Percentiles rank a stretch among this genome's conserved stretches.
Evolutionary conservation across 2,888 invertebrate species (phyloP).

Genomic region (Lampropteryx suffumata): DNA sequence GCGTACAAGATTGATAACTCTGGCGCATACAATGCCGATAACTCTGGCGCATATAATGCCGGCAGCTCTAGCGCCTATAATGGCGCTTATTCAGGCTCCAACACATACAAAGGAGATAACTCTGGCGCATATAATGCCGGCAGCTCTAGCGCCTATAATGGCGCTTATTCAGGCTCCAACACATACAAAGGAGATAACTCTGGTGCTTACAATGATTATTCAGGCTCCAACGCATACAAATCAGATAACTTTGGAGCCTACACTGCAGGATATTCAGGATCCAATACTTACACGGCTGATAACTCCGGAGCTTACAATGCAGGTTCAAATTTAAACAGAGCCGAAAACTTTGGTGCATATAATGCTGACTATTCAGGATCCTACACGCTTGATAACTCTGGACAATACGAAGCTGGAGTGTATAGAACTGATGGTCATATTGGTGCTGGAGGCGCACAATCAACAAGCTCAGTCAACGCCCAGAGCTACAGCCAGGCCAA

Average conservation of each 20-base stretch:
- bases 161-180: too few species aligned
- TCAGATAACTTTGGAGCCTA: constrained; percentile 30
- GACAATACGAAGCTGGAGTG: constrained; percentile 58
- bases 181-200: too few species aligned
- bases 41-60: constrained; percentile 17
- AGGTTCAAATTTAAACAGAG: constrained; percentile 23
- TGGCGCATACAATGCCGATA: constrained; percentile 2
- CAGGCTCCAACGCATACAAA: constrained; percentile 15
- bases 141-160: constrained; percentile 6
- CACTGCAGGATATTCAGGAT: constrained; percentile 7
- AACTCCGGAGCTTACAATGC: constrained; percentile 16
- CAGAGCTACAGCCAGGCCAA: constrained; percentile 56
- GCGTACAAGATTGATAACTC: constrained; percentile 11
- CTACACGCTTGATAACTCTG: constrained; percentile 54
- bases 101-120: too few species aligned
- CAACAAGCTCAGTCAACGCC: constrained; percentile 21
- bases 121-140: constrained; percentile 18
- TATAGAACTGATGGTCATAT: constrained; percentile 60
- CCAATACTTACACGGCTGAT: constrained; percentile 8
- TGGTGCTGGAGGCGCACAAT: constrained; percentile 41
- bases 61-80: constrained; percentile 11
- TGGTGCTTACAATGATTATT: constrained; percentile 12
- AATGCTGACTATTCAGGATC: constrained; percentile 50
- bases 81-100: too few species aligned
- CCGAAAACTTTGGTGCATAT: constrained; percentile 36